A percentile compares a stretch with the other conserved stretches of the same genome.
Evolutionary conservation across 2,888 invertebrate genomes (phyloP).

Genomic region (Philereme vetulata): DNA sequence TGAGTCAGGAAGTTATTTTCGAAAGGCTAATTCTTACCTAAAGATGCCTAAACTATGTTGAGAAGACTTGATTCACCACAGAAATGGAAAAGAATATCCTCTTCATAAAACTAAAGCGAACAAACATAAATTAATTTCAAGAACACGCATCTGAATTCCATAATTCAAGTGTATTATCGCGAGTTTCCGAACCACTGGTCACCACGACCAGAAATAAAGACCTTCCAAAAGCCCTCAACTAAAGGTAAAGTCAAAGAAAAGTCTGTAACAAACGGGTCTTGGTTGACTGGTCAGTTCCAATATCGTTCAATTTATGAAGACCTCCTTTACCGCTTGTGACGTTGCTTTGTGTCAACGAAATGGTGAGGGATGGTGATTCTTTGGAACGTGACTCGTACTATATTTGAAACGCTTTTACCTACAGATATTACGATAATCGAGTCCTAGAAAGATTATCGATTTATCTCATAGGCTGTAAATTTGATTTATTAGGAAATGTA

Average conservation of each 20-base stretch:
- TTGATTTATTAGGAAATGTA: too few species aligned
- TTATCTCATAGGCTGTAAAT: too few species aligned
- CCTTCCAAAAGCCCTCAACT: slow-evolving; percentile 38
- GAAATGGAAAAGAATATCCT: slow-evolving; percentile 23
- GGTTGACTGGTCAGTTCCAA: slow-evolving; percentile 41
- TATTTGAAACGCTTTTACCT: neutral
- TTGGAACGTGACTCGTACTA: slow-evolving; percentile 4
- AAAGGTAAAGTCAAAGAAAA: slow-evolving; percentile 30
- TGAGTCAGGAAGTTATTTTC: too few species aligned
- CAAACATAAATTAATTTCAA: slow-evolving; percentile 49
- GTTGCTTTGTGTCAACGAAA: slow-evolving; percentile 29
- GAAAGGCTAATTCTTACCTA: too few species aligned
- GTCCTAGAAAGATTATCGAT: too few species aligned
- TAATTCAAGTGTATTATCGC: slow-evolving; percentile 71
- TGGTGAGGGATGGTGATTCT: slow-evolving; percentile 22
- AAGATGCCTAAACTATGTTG: too few species aligned
- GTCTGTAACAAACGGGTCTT: slow-evolving; percentile 41
- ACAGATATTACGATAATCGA: too few species aligned
- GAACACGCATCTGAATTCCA: slow-evolving; percentile 53
- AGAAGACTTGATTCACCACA: neutral
- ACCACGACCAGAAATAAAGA: slow-evolving; percentile 51
- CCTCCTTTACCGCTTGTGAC: slow-evolving; percentile 40
- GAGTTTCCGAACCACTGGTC: slow-evolving; percentile 69
- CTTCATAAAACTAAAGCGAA: slow-evolving; percentile 32
- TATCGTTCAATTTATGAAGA: slow-evolving; percentile 50